A percentile compares a stretch with the other conserved stretches of the same genome.
Evolutionary conservation across 2,888 invertebrate genomes (phyloP).

Genomic region (Euclidia mi): DNA sequence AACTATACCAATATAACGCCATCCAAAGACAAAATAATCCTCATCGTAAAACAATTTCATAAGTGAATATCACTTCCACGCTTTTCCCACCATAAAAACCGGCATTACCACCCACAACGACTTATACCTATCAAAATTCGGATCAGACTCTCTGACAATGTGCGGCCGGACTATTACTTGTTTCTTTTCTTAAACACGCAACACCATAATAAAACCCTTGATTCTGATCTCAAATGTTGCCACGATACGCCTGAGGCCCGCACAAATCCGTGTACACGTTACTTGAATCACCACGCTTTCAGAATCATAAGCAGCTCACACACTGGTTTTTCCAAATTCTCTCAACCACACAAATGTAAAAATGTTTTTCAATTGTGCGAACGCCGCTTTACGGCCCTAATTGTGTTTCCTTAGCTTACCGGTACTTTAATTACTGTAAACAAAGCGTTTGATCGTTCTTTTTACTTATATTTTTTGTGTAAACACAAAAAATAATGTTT

Average conservation of each 20-base stretch:
- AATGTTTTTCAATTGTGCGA: conserved; percentile 11
- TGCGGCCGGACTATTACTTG: not conserved
- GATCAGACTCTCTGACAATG: not conserved
- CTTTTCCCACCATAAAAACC: no score
- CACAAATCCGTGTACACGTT: conserved; percentile 11
- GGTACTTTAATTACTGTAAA: conserved; percentile 25
- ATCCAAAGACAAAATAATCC: no score
- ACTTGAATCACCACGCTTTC: conserved; percentile 3
- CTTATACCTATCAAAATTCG: not conserved
- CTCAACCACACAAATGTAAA: conserved; percentile 7
- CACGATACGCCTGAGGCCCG: conserved; percentile 10
- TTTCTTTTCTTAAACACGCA: conserved; percentile 3
- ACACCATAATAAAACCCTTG: conserved; percentile 16
- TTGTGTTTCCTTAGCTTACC: conserved; percentile 10
- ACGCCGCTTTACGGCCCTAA: conserved; percentile 7
- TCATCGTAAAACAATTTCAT: no score
- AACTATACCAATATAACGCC: no score
- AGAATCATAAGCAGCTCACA: conserved; percentile 16
- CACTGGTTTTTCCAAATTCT: conserved; percentile 3
- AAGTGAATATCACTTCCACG: no score
- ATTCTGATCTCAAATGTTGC: conserved; percentile 12
- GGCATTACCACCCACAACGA: no score
- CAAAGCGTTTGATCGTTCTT: conserved; percentile 23
- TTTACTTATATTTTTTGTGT: conserved; percentile 22
- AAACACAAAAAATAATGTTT: conserved; percentile 34